Evolutionary conservation across 1,140 invertebrate species (phyloP), one percentile per base, ranked within the genome.

Genomic region (Steinernema feltiae): DNA sequence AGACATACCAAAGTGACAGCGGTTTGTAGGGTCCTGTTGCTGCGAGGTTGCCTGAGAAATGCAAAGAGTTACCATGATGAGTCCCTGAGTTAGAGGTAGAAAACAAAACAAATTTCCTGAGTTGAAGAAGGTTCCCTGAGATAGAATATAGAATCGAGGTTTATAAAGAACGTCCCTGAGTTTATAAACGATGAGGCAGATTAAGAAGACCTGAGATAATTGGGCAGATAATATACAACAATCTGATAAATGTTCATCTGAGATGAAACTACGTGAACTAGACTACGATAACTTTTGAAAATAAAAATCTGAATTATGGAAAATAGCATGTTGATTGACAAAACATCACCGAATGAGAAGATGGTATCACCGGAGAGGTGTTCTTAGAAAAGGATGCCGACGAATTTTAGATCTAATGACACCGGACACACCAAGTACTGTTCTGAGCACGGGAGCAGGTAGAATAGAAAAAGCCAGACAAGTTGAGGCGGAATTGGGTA

Each of bases 111-210:
- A 63, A 27, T 15, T 63, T 63, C 53, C 53, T 63, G 53, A 63
- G 53, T 7, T 63, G 53, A 3, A 21, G 18, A 41, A 7, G 7
- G 12, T 27, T n/a, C n/a, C n/a, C n/a, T n/a, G n/a, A n/a, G n/a
- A n/a, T n/a, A n/a, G n/a, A n/a, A n/a, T n/a, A n/a, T 63, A 63
- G 53, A 63, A 63, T 63, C 53, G 53, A 63, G 53, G 53, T 63
- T 63, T 63, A 63, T 63, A 27, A 27, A 63, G 53, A 63, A 7
- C 7, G 24, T 63, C 53, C 53, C 53, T 63, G 53, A 63, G 53
- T 63, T 63, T n/a, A 17, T 27, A 17, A 63, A 15, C 7, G 24
- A 63, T 63, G 53, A 63, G 53, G 53, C 53, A 63, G 53, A 63
- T 7, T 41, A 63, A 63, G 24, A 63, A 15, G 12, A 63, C 53